Percentiles rank a stretch among this genome's conserved stretches.
These are phyloP conservation scores for Lepisosteus osseus DNA, from an alignment of 2,113 vertebrate species.

Conservation along the genomic window DNA sequence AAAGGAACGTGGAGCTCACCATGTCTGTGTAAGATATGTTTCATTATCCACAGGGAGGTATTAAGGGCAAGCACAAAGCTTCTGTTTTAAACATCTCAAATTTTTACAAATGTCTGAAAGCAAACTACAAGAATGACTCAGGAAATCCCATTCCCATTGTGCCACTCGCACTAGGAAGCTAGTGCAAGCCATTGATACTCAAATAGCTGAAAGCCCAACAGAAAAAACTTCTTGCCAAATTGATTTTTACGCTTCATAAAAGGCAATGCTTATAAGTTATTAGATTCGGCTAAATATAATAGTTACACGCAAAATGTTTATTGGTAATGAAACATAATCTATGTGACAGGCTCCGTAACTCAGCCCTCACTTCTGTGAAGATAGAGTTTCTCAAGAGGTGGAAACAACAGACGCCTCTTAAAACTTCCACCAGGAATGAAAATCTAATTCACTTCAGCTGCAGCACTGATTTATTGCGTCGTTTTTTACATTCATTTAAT, in stretches of 20 bases:
- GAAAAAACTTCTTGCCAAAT: constrained; percentile 61
- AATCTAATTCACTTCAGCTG: constrained; percentile 51
- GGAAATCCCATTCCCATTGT: not conserved
- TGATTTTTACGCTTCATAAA: constrained; percentile 68
- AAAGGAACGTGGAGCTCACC: not conserved
- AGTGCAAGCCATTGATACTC: not conserved
- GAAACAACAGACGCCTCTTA: constrained; percentile 34
- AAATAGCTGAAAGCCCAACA: constrained; percentile 16
- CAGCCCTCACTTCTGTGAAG: constrained; percentile 32
- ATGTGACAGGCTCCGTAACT: constrained; percentile 48
- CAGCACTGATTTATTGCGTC: constrained; percentile 47
- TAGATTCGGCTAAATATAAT: constrained; percentile 64
- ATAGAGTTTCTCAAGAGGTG: constrained; percentile 25
- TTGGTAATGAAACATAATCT: constrained; percentile 64
- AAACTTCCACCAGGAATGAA: constrained; percentile 47
- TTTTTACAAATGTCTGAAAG: constrained; percentile 1
- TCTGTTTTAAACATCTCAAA: constrained; percentile 1
- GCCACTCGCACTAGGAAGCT: constrained; percentile 6
- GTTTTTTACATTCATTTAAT: not conserved
- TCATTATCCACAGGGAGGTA: constrained; percentile 5
- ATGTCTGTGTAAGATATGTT: not conserved
- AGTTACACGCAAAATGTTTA: constrained; percentile 60
- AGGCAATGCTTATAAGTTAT: constrained; percentile 61
- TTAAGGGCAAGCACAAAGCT: not conserved
- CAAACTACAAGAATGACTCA: not conserved